These are phyloP conservation scores for Dendropsophus ebraccatus DNA, from an alignment of 2,113 vertebrate genomes.

Conservation along the genomic window DNA sequence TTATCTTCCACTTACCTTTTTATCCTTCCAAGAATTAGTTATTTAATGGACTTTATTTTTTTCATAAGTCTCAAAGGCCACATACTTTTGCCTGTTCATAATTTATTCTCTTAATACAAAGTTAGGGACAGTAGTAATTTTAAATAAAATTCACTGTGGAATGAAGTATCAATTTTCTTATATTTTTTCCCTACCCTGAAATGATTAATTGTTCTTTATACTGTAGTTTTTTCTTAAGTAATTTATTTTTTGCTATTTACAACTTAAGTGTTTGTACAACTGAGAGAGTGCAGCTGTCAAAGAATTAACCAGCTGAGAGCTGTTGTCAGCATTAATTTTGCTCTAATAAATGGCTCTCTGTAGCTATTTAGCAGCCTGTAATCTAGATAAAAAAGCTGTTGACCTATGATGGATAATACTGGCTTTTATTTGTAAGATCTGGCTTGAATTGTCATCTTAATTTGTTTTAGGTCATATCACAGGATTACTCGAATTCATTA, in stretches of 20 bases:
- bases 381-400: constrained; percentile 74
- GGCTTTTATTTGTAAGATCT: constrained; percentile 78
- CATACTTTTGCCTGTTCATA: too few species aligned
- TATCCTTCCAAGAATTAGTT: too few species aligned
- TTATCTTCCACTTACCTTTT: too few species aligned
- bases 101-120: too few species aligned
- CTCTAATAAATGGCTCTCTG: constrained; percentile 78
- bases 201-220: constrained; percentile 63
- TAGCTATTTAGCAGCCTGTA: constrained; percentile 78
- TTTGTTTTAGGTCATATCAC: constrained; percentile 75
- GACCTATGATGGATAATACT: constrained; percentile 76
- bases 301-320: constrained; percentile 82
- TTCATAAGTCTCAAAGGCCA: too few species aligned
- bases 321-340: constrained; percentile 81
- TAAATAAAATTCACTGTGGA: constrained; percentile 1
- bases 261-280: constrained; percentile 75
- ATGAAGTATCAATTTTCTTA: constrained; percentile 57
- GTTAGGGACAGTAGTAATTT: background rate
- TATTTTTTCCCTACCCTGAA: constrained; percentile 61
- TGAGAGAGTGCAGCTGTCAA: constrained; percentile 77
- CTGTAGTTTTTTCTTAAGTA: constrained; percentile 64
- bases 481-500: constrained; percentile 69
- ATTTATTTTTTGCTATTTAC: constrained; percentile 69
- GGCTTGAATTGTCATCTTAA: constrained; percentile 75
- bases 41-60: too few species aligned